phyloP scores from a whole-genome alignment of 2,888 invertebrate genomes.

The Hypena proboscidalis region DNA sequence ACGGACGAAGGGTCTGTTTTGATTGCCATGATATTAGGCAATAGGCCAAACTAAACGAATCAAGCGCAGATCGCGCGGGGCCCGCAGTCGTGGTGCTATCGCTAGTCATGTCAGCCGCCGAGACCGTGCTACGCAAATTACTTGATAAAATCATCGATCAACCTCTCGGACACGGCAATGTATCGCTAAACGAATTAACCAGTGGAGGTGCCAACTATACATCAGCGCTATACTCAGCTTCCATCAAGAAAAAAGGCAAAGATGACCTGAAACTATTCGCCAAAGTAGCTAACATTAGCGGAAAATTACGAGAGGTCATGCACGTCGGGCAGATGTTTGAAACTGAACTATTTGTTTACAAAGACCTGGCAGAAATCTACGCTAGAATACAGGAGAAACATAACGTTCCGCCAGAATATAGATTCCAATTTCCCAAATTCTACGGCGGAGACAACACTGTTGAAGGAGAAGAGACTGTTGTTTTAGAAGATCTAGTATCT shows the following conservation, averaged over 20 bases:
- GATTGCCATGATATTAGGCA: too few relatives aligned
- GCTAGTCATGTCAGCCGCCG: slow-evolving; percentile 49
- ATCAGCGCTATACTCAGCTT: slow-evolving; percentile 48
- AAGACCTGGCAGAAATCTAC: slow-evolving; percentile 34
- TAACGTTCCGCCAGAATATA: slow-evolving; percentile 38
- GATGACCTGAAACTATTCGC: slow-evolving; percentile 52
- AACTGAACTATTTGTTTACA: slow-evolving; percentile 52
- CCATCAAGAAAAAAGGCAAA: slow-evolving; percentile 29
- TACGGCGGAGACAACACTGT: slow-evolving; percentile 47
- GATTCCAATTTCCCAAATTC: slow-evolving; percentile 50
- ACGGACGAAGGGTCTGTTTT: too few relatives aligned
- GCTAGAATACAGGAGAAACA: slow-evolving; percentile 45
- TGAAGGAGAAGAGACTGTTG: slow-evolving; percentile 50
- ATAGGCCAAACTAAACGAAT: too few relatives aligned
- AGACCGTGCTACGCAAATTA: slow-evolving; percentile 42
- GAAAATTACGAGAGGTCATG: slow-evolving; percentile 38
- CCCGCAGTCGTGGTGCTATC: slow-evolving; percentile 38
- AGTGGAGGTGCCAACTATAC: slow-evolving; percentile 61
- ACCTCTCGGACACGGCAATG: slow-evolving; percentile 28
- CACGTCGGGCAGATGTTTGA: slow-evolving; percentile 39
- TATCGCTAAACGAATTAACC: slow-evolving; percentile 43
- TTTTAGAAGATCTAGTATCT: slow-evolving; percentile 57
- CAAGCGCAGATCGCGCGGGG: too few relatives aligned
- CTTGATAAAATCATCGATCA: slow-evolving; percentile 45
- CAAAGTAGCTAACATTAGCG: slow-evolving; percentile 54